These are phyloP conservation scores for Dysidea cf. avara DNA, from an alignment of 37 sponge, comb jelly and placozoan species.

Conservation along the genomic window DNA sequence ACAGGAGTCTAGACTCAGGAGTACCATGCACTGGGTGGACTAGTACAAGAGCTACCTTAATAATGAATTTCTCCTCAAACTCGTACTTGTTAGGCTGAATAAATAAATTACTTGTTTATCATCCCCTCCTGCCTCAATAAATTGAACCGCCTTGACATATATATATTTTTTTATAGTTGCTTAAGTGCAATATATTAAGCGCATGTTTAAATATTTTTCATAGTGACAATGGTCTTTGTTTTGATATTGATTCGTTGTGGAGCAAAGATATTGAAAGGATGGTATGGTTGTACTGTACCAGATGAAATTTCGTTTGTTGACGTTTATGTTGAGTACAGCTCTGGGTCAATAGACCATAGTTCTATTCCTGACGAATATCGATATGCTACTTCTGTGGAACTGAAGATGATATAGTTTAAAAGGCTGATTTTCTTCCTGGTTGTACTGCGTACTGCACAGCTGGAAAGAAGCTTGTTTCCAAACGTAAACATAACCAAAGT, in stretches of 20 bases:
- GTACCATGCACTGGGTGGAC: too few species aligned
- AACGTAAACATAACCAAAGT: too few species aligned
- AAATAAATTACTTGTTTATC: constrained; percentile 9
- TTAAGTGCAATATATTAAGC: background rate
- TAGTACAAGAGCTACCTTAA: too few species aligned
- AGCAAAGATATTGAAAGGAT: constrained; percentile 24
- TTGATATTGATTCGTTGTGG: constrained; percentile 32
- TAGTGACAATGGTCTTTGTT: constrained; percentile 11
- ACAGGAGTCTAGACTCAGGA: too few species aligned
- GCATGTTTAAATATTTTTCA: background rate
- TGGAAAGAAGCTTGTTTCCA: too few species aligned
- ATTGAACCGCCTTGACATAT: background rate
- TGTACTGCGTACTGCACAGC: too few species aligned
- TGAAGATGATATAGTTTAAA: too few species aligned
- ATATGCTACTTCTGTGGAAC: too few species aligned
- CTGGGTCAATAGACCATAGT: too few species aligned
- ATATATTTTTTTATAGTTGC: background rate
- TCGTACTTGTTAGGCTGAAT: too few species aligned
- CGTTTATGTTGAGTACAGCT: constrained; percentile 27
- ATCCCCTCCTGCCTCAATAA: constrained; percentile 15
- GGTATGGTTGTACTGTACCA: background rate
- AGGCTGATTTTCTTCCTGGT: too few species aligned
- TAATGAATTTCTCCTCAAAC: too few species aligned
- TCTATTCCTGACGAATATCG: constrained; percentile 15
- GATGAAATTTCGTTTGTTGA: constrained; percentile 30